Conservation (phyloP, 2,113 vertebrate species). For the human (Homo sapiens) region GRCh38 chr9:8469501-8470000, state of each 20-base stretch:
- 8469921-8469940: background rate
- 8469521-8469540: slow-evolving; percentile 44
- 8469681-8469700: background rate
- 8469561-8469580: slow-evolving; percentile 43
- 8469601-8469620: slow-evolving; percentile 48
- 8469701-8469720: slow-evolving; percentile 25
- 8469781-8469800: slow-evolving; percentile 39
- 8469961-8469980: background rate
- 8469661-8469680: slow-evolving; percentile 1
- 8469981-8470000: background rate
- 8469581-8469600: slow-evolving; percentile 29
- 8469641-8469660: background rate
- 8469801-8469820: background rate
- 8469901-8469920: background rate
- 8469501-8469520: slow-evolving; percentile 28
- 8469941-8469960: background rate
- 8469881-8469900: background rate
- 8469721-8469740: background rate
- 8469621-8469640: background rate
- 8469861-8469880: background rate
- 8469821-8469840: slow-evolving; percentile 12
- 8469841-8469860: background rate
- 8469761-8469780: background rate
- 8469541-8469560: slow-evolving; percentile 26
- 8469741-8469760: background rate